phyloP scores from a whole-genome alignment of 2,888 invertebrate genomes.

The Cosmia pyralina region DNA sequence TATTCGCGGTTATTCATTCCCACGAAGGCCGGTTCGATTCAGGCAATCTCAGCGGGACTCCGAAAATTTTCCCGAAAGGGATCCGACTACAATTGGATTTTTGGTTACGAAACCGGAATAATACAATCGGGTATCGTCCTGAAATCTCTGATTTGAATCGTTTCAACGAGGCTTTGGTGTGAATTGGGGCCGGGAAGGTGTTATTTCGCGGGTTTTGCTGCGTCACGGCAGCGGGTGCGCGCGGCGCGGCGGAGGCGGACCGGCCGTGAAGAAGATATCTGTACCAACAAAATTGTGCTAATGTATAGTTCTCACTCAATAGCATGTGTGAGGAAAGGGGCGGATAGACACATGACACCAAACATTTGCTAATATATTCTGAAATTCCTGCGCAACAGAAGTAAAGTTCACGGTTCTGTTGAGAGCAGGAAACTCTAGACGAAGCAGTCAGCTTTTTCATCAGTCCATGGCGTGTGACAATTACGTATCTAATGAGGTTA shows the following conservation, averaged over 20 bases:
- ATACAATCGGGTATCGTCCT: constrained; percentile 89
- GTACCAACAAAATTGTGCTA: constrained; percentile 53
- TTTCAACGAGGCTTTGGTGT: constrained; percentile 85
- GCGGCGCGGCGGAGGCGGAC: constrained; percentile 43
- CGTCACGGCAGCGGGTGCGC: constrained; percentile 74
- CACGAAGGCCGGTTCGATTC: constrained; percentile 80
- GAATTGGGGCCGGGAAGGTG: constrained; percentile 84
- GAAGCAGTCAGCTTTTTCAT: too few relatives aligned
- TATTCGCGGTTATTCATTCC: constrained; percentile 88
- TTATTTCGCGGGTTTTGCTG: constrained; percentile 78
- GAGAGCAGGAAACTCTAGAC: background rate
- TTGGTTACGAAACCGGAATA: constrained; percentile 90
- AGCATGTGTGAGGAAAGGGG: constrained; percentile 37
- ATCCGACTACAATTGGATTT: constrained; percentile 89
- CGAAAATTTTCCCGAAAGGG: constrained; percentile 84
- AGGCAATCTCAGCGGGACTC: constrained; percentile 88
- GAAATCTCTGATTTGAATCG: constrained; percentile 90
- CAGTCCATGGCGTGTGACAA: background rate
- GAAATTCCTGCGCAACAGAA: background rate
- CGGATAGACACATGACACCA: constrained; percentile 36
- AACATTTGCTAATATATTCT: constrained; percentile 15
- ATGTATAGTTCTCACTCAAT: constrained; percentile 57
- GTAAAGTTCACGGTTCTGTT: background rate
- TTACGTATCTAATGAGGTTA: background rate
- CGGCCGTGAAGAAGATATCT: constrained; percentile 67